These are phyloP conservation scores for Pocillopora grandis DNA, from an alignment of 92 coral and sea anemone species.

Conservation along the genomic window DNA sequence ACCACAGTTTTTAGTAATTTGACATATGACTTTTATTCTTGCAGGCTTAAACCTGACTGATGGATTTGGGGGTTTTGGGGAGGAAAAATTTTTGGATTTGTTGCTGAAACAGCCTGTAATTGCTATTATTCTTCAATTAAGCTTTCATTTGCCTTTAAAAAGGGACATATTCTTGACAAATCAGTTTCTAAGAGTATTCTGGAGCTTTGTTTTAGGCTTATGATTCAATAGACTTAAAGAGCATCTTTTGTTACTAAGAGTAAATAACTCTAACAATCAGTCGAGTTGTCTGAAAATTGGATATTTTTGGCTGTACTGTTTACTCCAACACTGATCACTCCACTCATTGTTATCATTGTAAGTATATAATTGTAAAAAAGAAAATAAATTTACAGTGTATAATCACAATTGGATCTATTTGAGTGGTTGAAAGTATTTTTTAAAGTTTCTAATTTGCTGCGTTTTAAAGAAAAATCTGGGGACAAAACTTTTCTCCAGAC, in stretches of 20 bases:
- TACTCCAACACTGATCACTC: constrained; percentile 4
- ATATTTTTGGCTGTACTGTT: constrained; percentile 15
- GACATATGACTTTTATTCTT: constrained; percentile 14
- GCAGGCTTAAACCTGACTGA: constrained; percentile 19
- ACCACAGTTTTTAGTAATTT: not conserved
- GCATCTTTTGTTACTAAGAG: not conserved
- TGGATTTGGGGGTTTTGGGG: not conserved
- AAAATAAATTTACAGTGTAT: constrained; percentile 26
- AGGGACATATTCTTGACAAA: constrained; percentile 2
- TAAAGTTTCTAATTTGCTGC: too few species aligned
- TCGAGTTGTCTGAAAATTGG: too few species aligned
- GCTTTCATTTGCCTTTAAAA: constrained; percentile 22
- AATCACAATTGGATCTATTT: too few species aligned
- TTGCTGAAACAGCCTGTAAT: constrained; percentile 6
- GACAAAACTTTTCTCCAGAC: too few species aligned
- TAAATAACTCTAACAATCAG: not conserved
- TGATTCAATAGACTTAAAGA: not conserved
- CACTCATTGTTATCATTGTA: constrained; percentile 18
- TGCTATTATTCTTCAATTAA: not conserved
- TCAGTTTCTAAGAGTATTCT: not conserved
- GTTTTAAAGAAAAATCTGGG: too few species aligned
- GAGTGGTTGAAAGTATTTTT: too few species aligned
- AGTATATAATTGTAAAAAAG: constrained; percentile 38
- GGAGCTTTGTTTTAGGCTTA: not conserved
- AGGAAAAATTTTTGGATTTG: not conserved